Conservation (phyloP, 2,113 vertebrate species). For the Lycaon pictus region DNA sequence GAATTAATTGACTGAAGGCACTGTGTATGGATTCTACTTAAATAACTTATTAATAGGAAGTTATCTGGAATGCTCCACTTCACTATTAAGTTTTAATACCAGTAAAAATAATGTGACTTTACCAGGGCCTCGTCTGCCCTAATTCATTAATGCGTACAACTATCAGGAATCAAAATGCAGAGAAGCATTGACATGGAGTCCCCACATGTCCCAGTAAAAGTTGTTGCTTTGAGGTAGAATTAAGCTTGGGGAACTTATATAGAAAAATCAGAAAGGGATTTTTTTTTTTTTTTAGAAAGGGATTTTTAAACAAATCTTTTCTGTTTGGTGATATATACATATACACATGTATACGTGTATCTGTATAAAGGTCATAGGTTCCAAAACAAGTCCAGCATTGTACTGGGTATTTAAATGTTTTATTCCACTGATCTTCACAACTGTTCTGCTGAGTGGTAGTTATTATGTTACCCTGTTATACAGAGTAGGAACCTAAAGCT, state of each 20-base stretch:
- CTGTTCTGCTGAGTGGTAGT: neutral
- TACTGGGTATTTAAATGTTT: neutral
- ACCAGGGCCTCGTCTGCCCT: neutral
- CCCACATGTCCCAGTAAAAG: neutral
- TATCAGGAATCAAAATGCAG: neutral
- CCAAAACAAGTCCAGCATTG: neutral
- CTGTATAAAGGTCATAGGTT: neutral
- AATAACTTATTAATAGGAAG: neutral
- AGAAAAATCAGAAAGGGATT: neutral
- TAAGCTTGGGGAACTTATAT: neutral
- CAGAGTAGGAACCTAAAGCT: neutral
- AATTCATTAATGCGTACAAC: neutral
- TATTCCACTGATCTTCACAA: neutral
- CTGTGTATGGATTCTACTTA: neutral
- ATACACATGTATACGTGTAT: no score
- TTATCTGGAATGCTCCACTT: neutral
- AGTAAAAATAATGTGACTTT: neutral
- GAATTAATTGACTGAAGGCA: neutral
- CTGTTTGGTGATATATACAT: neutral
- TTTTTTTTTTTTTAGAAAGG: neutral
- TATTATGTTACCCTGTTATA: neutral
- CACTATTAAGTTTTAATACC: neutral
- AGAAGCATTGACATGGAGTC: neutral
- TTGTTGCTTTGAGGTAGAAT: conserved; percentile 27
- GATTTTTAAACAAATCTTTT: neutral